Conservation (phyloP, 1,140 invertebrate species). For the Penaeus vannamei region DNA sequence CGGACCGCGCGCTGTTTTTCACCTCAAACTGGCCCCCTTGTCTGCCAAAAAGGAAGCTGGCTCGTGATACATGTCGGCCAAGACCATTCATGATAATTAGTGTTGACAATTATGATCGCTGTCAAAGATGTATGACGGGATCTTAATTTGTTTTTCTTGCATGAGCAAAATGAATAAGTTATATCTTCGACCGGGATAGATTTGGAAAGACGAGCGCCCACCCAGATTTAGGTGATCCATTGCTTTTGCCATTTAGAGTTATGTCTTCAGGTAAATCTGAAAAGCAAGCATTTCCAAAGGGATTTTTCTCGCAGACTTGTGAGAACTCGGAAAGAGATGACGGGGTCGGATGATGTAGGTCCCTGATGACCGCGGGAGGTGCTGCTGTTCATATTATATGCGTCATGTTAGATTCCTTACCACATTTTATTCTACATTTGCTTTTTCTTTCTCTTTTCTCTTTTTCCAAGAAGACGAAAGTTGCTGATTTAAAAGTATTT, state of each 20-base stretch:
- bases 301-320: constrained; percentile 58
- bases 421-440: too few relatives aligned
- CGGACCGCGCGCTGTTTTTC: constrained; percentile 54
- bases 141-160: constrained; percentile 58
- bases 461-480: too few relatives aligned
- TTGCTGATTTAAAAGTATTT: too few relatives aligned
- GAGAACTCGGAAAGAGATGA: constrained; percentile 54
- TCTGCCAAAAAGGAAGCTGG: constrained; percentile 60
- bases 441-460: too few relatives aligned
- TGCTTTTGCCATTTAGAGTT: constrained; percentile 41
- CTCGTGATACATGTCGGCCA: constrained; percentile 53
- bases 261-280: constrained; percentile 54
- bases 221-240: constrained; percentile 46
- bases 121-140: constrained; percentile 47
- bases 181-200: neutral
- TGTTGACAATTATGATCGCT: constrained; percentile 60
- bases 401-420: too few relatives aligned
- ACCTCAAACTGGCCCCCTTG: constrained; percentile 32
- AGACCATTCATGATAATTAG: constrained; percentile 62
- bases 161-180: neutral
- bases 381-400: constrained; percentile 12
- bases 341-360: constrained; percentile 53
- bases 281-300: constrained; percentile 61
- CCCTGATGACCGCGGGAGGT: constrained; percentile 11
- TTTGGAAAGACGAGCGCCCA: neutral